A percentile compares a stretch with the other conserved stretches of the same genome.
Conservation (phyloP, 1,140 invertebrate species). For the Ostrea denselamellosa region DNA sequence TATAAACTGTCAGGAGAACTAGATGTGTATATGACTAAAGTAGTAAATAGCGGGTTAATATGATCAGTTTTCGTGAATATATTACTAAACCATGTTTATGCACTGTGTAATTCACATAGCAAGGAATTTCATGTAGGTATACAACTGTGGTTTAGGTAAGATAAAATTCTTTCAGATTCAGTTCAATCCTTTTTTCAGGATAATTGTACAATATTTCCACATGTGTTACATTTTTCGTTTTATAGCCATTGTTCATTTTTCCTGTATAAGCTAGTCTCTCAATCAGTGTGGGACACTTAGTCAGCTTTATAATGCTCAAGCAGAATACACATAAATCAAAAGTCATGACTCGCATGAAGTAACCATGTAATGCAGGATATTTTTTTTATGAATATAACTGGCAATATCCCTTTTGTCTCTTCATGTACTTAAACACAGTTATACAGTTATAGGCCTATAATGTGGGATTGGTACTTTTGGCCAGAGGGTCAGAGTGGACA, state of each 20-base stretch:
- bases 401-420: neutral
- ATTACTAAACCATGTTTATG: no score
- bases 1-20: no score
- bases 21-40: no score
- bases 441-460: neutral
- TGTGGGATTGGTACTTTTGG: neutral
- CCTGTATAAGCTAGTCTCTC: neutral
- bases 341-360: slow-evolving; percentile 1
- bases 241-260: slow-evolving; percentile 8
- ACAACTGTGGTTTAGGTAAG: no score
- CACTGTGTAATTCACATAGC: no score
- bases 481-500: neutral
- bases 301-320: neutral
- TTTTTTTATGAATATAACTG: slow-evolving; percentile 36
- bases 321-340: slow-evolving; percentile 1
- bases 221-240: neutral
- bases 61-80: no score
- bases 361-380: neutral
- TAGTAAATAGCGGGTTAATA: no score
- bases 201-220: neutral
- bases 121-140: no score
- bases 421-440: neutral
- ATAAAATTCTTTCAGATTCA: no score
- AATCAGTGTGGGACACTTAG: neutral
- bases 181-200: no score